phyloP scores from a whole-genome alignment of 2,113 vertebrate species.

The Mustela nigripes region DNA sequence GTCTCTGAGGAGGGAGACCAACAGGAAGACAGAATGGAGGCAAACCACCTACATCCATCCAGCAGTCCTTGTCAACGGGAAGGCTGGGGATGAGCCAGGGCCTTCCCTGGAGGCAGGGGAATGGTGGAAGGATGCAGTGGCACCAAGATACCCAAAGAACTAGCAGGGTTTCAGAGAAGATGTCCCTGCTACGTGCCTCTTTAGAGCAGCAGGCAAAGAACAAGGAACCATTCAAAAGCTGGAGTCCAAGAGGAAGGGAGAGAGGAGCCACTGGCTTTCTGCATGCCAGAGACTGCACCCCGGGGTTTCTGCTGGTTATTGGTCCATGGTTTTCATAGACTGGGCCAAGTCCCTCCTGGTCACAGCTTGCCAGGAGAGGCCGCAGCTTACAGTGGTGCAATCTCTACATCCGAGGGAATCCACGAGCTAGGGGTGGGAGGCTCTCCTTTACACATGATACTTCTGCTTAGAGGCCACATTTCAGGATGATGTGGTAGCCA shows the following conservation, averaged over 20 bases:
- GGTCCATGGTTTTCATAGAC: slow-evolving; percentile 54
- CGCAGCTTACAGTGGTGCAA: slow-evolving; percentile 64
- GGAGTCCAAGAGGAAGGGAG: slow-evolving; percentile 39
- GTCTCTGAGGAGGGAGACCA: background rate
- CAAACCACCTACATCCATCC: background rate
- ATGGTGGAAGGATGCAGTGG: background rate
- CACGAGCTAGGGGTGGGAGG: slow-evolving; percentile 75
- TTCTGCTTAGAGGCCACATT: slow-evolving; percentile 87
- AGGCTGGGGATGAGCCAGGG: background rate
- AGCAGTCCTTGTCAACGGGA: background rate
- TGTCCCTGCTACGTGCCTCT: background rate
- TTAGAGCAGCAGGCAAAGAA: background rate
- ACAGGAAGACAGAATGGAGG: fast-evolving
- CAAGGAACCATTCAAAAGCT: slow-evolving; percentile 70
- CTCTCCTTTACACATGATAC: slow-evolving; percentile 51
- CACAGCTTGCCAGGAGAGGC: slow-evolving; percentile 74
- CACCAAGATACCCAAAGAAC: background rate
- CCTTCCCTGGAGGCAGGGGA: background rate
- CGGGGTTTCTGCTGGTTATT: slow-evolving; percentile 45
- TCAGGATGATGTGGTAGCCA: slow-evolving; percentile 94
- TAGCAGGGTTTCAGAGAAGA: background rate
- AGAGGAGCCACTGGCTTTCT: slow-evolving; percentile 60
- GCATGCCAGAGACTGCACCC: background rate
- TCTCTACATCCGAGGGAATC: slow-evolving; percentile 71
- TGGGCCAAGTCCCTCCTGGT: background rate